A percentile compares a stretch with the other conserved stretches of the same genome.
phyloP scores from a whole-genome alignment of 2,113 vertebrate species.

The Indri indri region DNA sequence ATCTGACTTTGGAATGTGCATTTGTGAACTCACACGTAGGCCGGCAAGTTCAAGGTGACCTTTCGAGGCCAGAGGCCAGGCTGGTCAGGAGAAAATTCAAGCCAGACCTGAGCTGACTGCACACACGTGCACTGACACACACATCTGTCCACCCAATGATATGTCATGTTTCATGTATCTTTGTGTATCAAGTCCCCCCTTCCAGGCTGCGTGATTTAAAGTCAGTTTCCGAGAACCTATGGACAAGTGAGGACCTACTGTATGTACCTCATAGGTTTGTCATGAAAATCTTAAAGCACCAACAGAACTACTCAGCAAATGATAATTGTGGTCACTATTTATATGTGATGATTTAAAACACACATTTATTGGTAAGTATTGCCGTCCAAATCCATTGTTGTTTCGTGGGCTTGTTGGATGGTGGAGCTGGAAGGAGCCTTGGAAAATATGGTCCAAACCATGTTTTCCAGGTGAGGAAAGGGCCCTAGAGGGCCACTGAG shows the following conservation, averaged over 20 bases:
- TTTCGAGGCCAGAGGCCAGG: not conserved
- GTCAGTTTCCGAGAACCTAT: too few species aligned
- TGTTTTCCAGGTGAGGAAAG: not conserved
- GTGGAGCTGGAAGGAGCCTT: not conserved
- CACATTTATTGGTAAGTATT: not conserved
- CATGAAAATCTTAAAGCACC: not conserved
- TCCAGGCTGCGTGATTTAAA: not conserved
- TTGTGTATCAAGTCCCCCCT: not conserved
- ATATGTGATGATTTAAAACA: not conserved
- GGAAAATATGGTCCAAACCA: not conserved
- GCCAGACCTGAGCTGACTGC: not conserved
- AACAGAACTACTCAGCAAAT: not conserved
- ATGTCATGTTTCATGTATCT: not conserved
- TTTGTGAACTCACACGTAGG: not conserved
- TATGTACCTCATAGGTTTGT: not conserved
- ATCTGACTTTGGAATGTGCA: not conserved
- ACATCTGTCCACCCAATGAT: not conserved
- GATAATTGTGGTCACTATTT: not conserved
- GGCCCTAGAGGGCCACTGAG: not conserved
- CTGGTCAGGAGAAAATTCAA: not conserved
- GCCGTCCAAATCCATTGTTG: not conserved
- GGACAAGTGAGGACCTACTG: too few species aligned
- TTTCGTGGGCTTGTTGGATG: not conserved
- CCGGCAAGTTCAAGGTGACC: not conserved
- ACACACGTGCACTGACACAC: not conserved